Evolutionary conservation across 2,797 vertebrate genomes (phyloP), one percentile per base, ranked within the genome.

Genomic region (Lutjanus campechanus): DNA sequence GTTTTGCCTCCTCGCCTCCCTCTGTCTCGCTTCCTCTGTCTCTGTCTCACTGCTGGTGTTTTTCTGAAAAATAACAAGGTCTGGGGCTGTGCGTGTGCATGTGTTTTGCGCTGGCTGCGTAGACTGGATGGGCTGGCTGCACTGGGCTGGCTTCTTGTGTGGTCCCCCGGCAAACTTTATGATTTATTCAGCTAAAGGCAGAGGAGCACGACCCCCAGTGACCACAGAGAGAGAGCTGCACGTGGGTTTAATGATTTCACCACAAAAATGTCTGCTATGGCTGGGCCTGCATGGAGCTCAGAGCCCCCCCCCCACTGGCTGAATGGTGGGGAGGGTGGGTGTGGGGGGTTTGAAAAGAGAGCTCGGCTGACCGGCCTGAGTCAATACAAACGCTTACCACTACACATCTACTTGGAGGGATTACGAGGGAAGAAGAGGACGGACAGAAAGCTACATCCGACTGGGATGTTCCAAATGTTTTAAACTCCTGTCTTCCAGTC

Each of bases 181-280:
- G 98, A 99, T 99, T 99, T 99, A 99, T 99, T 99, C 98, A 98
- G 97, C 97, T 97, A 98, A 98, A 99, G 97, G 97, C 97, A 97
- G 97, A 97, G 97, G 98, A 99, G 97, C 97, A 96, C 97, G 97
- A 99, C 98, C 98, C 97, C 98, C 97, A 97, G 97, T 97, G 97
- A 97, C 97, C 98, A 98, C 97, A 98, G 98, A 99, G 97, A 97
- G 97, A 97, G 97, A 97, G 97, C 97, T 97, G 97, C 98, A 98
- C 97, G 97, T 98, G 97, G 98, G 97, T 97, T 99, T 98, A 97
- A 99, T 99, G 97, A 98, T 98, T 98, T 98, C 97, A 97, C 97
- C 98, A 97, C 98, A 99, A 98, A 98, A 98, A 99, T 98, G 97
- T 98, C 97, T 98, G 97, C 97, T 97, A 98, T 98, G 97, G 97